phyloP scores from a whole-genome alignment of 2,113 vertebrate species.

The Gadus macrocephalus region DNA sequence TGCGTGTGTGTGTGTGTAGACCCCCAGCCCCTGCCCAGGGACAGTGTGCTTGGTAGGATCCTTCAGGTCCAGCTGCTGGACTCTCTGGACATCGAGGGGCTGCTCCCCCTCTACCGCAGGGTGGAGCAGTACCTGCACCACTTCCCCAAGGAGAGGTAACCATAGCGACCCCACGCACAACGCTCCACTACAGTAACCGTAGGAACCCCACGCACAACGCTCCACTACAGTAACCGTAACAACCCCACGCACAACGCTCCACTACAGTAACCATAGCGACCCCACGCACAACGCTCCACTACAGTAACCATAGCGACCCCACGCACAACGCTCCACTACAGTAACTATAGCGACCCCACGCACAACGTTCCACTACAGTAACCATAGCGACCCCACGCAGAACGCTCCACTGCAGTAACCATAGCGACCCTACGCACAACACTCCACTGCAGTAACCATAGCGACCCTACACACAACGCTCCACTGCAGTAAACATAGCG shows the following conservation, averaged over 20 bases:
- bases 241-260: too few species aligned
- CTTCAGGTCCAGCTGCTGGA: conserved; percentile 96
- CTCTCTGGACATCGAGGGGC: conserved; percentile 90
- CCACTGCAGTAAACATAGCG: too few species aligned
- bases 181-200: too few species aligned
- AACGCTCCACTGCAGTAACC: too few species aligned
- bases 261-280: too few species aligned
- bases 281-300: too few species aligned
- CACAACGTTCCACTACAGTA: conserved; percentile 59
- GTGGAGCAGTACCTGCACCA: conserved; percentile 88
- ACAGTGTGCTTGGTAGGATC: conserved; percentile 86
- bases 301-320: too few species aligned
- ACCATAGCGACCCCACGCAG: too few species aligned
- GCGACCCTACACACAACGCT: neutral
- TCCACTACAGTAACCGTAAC: too few species aligned
- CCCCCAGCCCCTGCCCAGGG: conserved; percentile 80
- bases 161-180: neutral
- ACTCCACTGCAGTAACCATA: conserved; percentile 49
- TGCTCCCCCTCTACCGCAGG: conserved; percentile 86
- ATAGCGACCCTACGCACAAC: neutral
- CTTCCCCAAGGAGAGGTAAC: conserved; percentile 89
- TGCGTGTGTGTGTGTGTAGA: conserved; percentile 41
- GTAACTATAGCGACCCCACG: conserved; percentile 48
- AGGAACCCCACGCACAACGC: too few species aligned
- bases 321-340: conserved; percentile 25